Evolutionary conservation across 2,888 invertebrate genomes (phyloP), one percentile per base, ranked within the genome.

Genomic region (Lochmaea capreae): DNA sequence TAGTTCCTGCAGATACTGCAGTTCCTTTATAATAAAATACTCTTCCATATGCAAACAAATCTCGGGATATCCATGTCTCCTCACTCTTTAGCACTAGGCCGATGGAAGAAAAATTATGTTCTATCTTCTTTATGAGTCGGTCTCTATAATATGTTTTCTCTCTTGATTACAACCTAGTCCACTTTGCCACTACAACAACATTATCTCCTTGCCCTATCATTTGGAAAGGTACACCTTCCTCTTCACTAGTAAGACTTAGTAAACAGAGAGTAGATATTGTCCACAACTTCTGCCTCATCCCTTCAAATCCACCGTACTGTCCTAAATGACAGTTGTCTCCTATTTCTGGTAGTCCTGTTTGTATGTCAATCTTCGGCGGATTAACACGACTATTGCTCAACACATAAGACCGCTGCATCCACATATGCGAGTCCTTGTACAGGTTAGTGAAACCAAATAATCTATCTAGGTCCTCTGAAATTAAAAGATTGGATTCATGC

Each of bases 271-370:
- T 68, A 1, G 16, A 14, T 2, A 68, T 39, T 12, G 68, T 68
- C 59, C 68, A 68, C 3, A 68, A 26, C 16, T 68, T 68, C 18
- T 68, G 68, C 10, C 68, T 59, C 68, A 68, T 68, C 5, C 68
- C 59, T 68, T 68, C 68, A 59, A 68, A 68, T 4, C 59, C 68
- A 14, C 68, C 68, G 3, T 68, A 18, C 42, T 68, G 68, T 4
- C 39, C 39, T 16, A 58, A 22, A 26, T 68, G 68, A 68, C 68
- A 68, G 12, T 14, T 4, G 1, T 18, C 18, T 6, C 59, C 68
- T 16, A 43, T n/a, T 11, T 14, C 14, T 2, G 68, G 68, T 14
- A 61, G 22, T 42, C 68, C 68, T 1, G 59, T 59, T 9, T 54
- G 26, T n/a, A 6, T 11, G 18, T 61, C 18, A 1, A 68, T 68